These are phyloP conservation scores for Parapsyche elsis DNA, from an alignment of 1,140 invertebrate species.

Conservation along the genomic window DNA sequence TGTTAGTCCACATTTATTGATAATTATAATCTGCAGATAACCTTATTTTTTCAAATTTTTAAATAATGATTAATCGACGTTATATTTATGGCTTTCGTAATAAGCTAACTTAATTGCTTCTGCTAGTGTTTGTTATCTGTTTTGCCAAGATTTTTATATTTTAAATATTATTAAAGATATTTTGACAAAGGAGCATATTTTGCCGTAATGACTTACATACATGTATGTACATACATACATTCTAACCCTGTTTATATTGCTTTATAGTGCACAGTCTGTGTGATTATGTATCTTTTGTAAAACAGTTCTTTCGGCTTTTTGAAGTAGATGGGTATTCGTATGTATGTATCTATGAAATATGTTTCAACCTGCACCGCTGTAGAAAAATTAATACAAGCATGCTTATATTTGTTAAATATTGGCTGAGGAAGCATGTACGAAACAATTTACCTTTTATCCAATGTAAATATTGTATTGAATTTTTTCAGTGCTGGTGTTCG, in stretches of 20 bases:
- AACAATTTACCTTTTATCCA: neutral
- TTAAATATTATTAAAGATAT: too few species aligned
- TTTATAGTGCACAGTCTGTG: too few species aligned
- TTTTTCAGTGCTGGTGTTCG: slow-evolving; percentile 42
- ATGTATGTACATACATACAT: too few species aligned
- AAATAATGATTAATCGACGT: neutral
- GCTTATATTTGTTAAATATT: neutral
- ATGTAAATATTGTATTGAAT: slow-evolving; percentile 8
- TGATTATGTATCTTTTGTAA: too few species aligned
- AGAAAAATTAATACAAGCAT: neutral
- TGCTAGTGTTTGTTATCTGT: neutral
- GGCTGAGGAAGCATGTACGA: neutral
- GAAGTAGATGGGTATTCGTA: neutral
- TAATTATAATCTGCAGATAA: neutral
- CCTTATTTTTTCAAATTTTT: neutral
- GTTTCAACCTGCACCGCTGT: neutral
- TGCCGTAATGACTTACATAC: too few species aligned
- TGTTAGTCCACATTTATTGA: neutral
- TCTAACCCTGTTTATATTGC: neutral
- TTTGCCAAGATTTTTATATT: neutral
- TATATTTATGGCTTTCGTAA: neutral
- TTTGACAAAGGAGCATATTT: too few species aligned
- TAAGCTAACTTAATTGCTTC: neutral
- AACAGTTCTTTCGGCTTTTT: too few species aligned
- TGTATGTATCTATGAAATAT: neutral